Percentiles rank a stretch among this genome's conserved stretches.
phyloP scores from a whole-genome alignment of 2,113 vertebrate species.

The Dinomys branickii region DNA sequence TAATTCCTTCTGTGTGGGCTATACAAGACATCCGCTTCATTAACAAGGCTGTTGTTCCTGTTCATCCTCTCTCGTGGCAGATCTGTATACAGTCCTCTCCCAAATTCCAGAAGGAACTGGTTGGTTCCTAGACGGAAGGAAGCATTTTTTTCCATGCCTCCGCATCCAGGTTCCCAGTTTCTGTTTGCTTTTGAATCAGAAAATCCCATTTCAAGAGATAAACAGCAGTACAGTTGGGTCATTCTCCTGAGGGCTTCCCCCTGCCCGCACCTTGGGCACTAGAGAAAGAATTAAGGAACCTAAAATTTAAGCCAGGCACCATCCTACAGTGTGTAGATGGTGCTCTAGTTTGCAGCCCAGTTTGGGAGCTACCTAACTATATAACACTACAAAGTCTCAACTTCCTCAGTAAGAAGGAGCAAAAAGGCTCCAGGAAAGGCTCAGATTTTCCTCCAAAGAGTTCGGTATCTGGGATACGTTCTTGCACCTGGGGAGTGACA shows the following conservation, averaged over 20 bases:
- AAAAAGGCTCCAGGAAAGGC: not conserved
- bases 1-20: not conserved
- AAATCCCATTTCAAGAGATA: not conserved
- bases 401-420: not conserved
- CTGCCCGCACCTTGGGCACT: not conserved
- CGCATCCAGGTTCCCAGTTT: not conserved
- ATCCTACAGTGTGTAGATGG: not conserved
- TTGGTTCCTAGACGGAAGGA: not conserved
- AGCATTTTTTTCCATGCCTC: not conserved
- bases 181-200: not conserved
- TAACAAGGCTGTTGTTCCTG: not conserved
- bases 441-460: not conserved
- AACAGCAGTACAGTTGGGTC: not conserved
- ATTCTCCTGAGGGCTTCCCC: not conserved
- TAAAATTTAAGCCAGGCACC: not conserved
- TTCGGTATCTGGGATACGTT: not conserved
- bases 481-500: not conserved
- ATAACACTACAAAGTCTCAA: not conserved
- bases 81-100: not conserved
- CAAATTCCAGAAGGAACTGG: not conserved
- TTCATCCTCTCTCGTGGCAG: not conserved
- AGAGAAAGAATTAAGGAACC: not conserved
- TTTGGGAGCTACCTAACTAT: not conserved
- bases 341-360: not conserved
- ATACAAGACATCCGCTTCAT: not conserved